A percentile compares a stretch with the other conserved stretches of the same genome.
phyloP scores from a whole-genome alignment of 2,797 vertebrate genomes.

The Limosa lapponica region DNA sequence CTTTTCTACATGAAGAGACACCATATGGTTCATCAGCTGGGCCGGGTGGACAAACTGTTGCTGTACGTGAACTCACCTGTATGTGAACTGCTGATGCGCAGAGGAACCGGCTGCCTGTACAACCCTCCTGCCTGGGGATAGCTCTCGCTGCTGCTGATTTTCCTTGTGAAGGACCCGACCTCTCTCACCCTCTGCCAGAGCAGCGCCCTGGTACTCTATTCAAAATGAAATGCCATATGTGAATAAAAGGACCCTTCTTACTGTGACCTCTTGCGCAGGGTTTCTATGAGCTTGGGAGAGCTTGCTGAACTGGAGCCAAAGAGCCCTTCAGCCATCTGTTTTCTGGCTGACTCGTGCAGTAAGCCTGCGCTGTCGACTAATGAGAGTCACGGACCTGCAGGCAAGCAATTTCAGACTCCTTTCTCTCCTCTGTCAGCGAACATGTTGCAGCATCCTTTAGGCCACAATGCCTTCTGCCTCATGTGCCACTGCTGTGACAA shows the following conservation, averaged over 20 bases:
- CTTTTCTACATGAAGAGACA: constrained; percentile 30
- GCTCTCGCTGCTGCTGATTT: background rate
- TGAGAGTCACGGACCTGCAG: constrained; percentile 37
- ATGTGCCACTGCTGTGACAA: background rate
- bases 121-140: background rate
- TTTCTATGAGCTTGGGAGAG: constrained; percentile 27
- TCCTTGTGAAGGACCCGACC: background rate
- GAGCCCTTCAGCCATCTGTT: constrained; percentile 60
- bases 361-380: background rate
- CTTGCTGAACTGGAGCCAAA: constrained; percentile 49
- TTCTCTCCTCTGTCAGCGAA: background rate
- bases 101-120: background rate
- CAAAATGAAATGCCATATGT: constrained; percentile 52
- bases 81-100: background rate
- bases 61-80: constrained; percentile 48
- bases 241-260: constrained; percentile 33
- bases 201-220: constrained; percentile 37
- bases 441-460: background rate
- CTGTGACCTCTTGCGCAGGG: constrained; percentile 1
- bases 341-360: constrained; percentile 31
- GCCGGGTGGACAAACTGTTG: constrained; percentile 2
- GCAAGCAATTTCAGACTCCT: constrained; percentile 17
- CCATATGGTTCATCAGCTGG: constrained; percentile 52
- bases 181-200: constrained; percentile 31
- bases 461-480: constrained; percentile 8